Base-by-base conservation (phyloP, 2,797 vertebrate species). In the Todus mexicanus region DNA sequence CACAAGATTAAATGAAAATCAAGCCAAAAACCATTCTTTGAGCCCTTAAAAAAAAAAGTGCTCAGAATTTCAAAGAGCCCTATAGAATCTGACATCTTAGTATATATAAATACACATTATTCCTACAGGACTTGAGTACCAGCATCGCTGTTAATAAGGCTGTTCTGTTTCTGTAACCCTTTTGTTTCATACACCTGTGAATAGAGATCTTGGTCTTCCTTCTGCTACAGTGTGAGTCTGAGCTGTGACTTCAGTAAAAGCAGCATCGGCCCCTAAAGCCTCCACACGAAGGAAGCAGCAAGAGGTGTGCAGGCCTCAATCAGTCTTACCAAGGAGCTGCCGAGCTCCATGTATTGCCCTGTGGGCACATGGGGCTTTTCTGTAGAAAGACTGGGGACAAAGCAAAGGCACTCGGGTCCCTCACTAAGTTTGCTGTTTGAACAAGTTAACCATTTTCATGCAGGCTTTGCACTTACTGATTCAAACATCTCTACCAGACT, bases 1-100 rank as follows among this genome's bases (percentile, higher is more conserved):
- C 91, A 86, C 29, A 76, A 61, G 66, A 91, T 96, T 93, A 94
- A 96, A 93, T 84, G 61, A 92, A 96, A 93, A 96, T 93, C 92
- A 87, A 95, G 94, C 72, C 89, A 86, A 94, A 88, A 77, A 27
- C 42, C 80, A 50, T 93, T 94, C 71, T 91, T 89, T 88, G 68
- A 95, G 89, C 42, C 68, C 42, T 92, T 79, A 79, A 53, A 45
- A 65, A 85, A 53, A 40, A 16, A 11, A 6, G 14, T 70, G 63
- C 57, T 92, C 54, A 53, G 84, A 89, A 94, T 97, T 94, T 95
- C 92, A 92, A 95, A 91, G 72, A 42, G 22, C 31, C 86, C 73
- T 94, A 94, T 83, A 95, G 84, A 91, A 96, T 85, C 70, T 85
- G 82, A 87, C 72, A 79, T 76, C 75, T 63, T 54, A 80, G 45